Evolutionary conservation across 2,888 invertebrate genomes (phyloP), one percentile per base, ranked within the genome.

Genomic region (Drosophila ezoana): DNA sequence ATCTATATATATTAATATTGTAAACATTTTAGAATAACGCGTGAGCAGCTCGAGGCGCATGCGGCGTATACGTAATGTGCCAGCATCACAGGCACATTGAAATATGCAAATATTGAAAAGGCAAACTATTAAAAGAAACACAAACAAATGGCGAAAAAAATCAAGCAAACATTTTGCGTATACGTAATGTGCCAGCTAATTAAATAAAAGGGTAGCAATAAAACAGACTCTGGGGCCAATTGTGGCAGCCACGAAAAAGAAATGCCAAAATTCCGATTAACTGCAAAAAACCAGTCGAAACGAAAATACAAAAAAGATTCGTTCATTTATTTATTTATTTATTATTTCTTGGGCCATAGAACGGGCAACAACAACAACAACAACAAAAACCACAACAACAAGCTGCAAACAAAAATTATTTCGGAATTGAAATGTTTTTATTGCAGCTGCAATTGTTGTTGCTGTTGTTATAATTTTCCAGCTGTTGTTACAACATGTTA

Each of bases 401-500:
- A 32, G 60, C 72, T 40, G 47, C 57, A 49, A 66, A 51, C 58
- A 47, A 48, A 48, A 59, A 43, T 61, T 43, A 77, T 82, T 81
- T 79, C 54, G 65, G 64, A 72, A 76, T 76, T 59, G 43, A 67
- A 72, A 59, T 51, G 52, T 70, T 70, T 28, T 65, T 45, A 52
- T 52, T 59, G 66, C 68, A 76, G 61, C 62, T 72, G 72, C 68
- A 60, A 52, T 62, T 82, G 70, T 60, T 75, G 59, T 69, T 84
- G 70, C 72, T 85, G 72, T 82, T 86, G 72, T 73, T 83, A 81
- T 65, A 72, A 72, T 75, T 82, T 79, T 75, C 54, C 72, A 81
- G 77, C 68, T 79, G 71, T 60, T 80, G 77, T 86, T 86, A 86
- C 87, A 89, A 89, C 89, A 86, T 82, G 72, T 70, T 66, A 60